A percentile compares a stretch with the other conserved stretches of the same genome.
Evolutionary conservation across 2,113 vertebrate species (phyloP).

Genomic region (Butorides virescens): DNA sequence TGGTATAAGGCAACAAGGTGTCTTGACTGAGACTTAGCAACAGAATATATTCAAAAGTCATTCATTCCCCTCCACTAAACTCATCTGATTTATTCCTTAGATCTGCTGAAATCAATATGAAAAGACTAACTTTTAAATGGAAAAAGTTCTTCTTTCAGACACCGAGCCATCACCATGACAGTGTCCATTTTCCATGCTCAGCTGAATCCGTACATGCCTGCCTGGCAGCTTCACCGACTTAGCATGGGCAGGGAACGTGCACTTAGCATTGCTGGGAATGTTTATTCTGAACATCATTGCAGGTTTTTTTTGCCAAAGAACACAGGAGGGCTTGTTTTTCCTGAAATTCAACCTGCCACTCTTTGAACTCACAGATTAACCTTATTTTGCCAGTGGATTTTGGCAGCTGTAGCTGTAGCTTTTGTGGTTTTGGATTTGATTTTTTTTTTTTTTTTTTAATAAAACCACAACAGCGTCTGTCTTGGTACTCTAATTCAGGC

Average conservation of each 20-base stretch:
- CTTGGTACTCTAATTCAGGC: not conserved
- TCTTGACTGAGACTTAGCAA: not conserved
- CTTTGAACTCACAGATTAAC: constrained; percentile 7
- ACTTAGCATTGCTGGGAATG: not conserved
- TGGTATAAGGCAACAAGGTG: not conserved
- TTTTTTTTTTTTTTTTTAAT: not conserved
- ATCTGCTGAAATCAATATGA: constrained; percentile 20
- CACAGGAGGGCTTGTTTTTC: constrained; percentile 18
- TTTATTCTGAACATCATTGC: constrained; percentile 8
- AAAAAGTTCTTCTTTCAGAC: not conserved
- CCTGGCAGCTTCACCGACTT: not conserved
- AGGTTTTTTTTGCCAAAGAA: not conserved
- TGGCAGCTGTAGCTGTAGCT: not conserved
- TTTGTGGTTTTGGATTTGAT: not conserved
- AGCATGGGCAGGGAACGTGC: not conserved
- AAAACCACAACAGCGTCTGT: not conserved
- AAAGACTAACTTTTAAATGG: not conserved
- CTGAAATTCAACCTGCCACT: constrained; percentile 30
- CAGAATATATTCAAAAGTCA: not conserved
- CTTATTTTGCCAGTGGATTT: constrained; percentile 14
- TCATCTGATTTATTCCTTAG: not conserved
- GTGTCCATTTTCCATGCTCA: constrained; percentile 40
- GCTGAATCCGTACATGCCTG: constrained; percentile 10
- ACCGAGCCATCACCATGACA: constrained; percentile 44
- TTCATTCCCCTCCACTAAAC: not conserved